These are phyloP conservation scores for Neogobius melanostomus DNA, from an alignment of 2,113 vertebrate species.

Conservation along the genomic window DNA sequence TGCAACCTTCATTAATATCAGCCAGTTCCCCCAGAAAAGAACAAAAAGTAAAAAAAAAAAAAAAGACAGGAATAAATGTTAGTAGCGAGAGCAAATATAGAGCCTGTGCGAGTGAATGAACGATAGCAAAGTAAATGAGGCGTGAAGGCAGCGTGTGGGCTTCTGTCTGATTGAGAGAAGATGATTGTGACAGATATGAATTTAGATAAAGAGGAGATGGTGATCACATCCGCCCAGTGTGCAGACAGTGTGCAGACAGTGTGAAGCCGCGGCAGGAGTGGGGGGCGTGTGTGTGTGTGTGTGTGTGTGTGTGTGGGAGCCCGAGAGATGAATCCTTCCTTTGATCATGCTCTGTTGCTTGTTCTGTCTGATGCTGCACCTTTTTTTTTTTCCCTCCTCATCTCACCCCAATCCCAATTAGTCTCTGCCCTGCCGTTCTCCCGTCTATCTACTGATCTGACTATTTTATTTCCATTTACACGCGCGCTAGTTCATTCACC, in stretches of 20 bases:
- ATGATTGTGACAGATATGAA: slow-evolving; percentile 32
- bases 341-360: slow-evolving; percentile 36
- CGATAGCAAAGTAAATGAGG: slow-evolving; percentile 25
- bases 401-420: slow-evolving; percentile 43
- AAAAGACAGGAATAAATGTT: slow-evolving; percentile 1
- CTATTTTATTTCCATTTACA: slow-evolving; percentile 46
- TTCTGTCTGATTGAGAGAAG: slow-evolving; percentile 20
- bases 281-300: not conserved
- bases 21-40: not conserved
- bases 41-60: not conserved
- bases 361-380: slow-evolving; percentile 24
- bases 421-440: slow-evolving; percentile 23
- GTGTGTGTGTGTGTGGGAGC: not conserved
- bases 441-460: slow-evolving; percentile 13
- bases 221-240: slow-evolving; percentile 27
- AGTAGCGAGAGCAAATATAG: slow-evolving; percentile 7
- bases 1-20: slow-evolving; percentile 1
- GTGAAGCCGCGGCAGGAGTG: slow-evolving; percentile 3
- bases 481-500: slow-evolving; percentile 19
- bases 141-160: slow-evolving; percentile 3
- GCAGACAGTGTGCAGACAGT: slow-evolving; percentile 19
- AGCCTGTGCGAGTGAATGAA: slow-evolving; percentile 28
- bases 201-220: slow-evolving; percentile 30
- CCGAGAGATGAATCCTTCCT: slow-evolving; percentile 41
- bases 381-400: slow-evolving; percentile 18